Percentiles rank a stretch among this genome's conserved stretches.
phyloP scores from a whole-genome alignment of 1,140 invertebrate species.

The Drosophila sp. region DNA sequence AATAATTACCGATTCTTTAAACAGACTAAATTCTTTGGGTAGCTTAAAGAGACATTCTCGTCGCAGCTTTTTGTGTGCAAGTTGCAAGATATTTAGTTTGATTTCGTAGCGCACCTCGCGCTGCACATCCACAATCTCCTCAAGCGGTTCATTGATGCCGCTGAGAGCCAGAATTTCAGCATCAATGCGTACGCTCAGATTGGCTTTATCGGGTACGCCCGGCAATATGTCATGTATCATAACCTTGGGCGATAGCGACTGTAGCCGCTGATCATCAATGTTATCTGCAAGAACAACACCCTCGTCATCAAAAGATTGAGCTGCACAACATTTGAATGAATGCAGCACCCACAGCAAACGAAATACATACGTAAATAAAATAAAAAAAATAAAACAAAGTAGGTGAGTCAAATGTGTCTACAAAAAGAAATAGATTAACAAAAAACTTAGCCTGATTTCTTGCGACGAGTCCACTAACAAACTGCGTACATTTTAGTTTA shows the following conservation, averaged over 20 bases:
- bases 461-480: constrained; percentile 8
- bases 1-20: constrained; percentile 29
- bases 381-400: constrained; percentile 49
- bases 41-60: constrained; percentile 45
- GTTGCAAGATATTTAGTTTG: constrained; percentile 33
- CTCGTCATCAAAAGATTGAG: constrained; percentile 73
- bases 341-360: constrained; percentile 39
- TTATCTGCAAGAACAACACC: constrained; percentile 78
- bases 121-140: constrained; percentile 40
- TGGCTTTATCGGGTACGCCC: constrained; percentile 51
- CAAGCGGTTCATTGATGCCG: constrained; percentile 26
- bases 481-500: constrained; percentile 49
- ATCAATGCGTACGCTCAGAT: constrained; percentile 45
- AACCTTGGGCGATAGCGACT: constrained; percentile 53
- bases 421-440: constrained; percentile 58
- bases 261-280: constrained; percentile 54
- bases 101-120: constrained; percentile 45
- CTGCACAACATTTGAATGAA: constrained; percentile 58
- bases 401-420: constrained; percentile 59
- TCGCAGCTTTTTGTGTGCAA: constrained; percentile 42
- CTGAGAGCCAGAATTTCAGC: constrained; percentile 39
- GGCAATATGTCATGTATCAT: constrained; percentile 54
- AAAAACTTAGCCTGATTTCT: constrained; percentile 63
- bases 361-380: constrained; percentile 51
- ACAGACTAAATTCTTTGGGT: constrained; percentile 40